A percentile compares a stretch with the other conserved stretches of the same genome.
These are phyloP conservation scores for Nycticorax nycticorax DNA, from an alignment of 2,113 vertebrate genomes.

Conservation along the genomic window DNA sequence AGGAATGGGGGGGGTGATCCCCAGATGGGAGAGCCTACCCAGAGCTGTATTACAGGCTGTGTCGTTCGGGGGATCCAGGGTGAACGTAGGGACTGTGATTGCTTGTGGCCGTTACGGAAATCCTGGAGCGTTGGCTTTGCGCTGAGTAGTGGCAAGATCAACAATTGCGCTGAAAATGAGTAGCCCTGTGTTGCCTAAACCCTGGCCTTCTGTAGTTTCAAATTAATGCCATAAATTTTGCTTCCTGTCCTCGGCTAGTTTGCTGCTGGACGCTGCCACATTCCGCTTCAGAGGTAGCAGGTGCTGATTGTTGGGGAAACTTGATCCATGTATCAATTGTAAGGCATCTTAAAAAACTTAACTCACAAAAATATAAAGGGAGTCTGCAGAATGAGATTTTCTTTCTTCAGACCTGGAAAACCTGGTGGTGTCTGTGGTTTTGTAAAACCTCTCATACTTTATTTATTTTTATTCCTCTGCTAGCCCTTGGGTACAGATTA, in stretches of 20 bases:
- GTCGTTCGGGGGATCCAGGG: accelerated
- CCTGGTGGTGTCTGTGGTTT: slow-evolving; percentile 58
- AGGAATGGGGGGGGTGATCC: neutral
- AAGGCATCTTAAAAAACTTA: neutral
- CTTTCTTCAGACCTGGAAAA: slow-evolving; percentile 20
- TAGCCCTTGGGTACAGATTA: slow-evolving; percentile 59
- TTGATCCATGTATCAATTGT: neutral
- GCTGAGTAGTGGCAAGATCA: neutral
- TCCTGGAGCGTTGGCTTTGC: accelerated
- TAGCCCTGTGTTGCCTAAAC: neutral
- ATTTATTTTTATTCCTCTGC: slow-evolving; percentile 61
- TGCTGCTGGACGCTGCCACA: neutral
- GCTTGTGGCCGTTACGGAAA: accelerated
- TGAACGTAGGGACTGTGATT: accelerated
- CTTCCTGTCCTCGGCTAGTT: neutral
- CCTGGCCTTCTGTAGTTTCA: neutral
- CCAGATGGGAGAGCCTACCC: neutral
- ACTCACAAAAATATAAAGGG: neutral
- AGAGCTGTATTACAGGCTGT: neutral
- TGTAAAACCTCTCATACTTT: slow-evolving; percentile 40
- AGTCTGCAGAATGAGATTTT: neutral
- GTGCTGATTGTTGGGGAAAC: neutral
- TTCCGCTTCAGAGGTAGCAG: neutral
- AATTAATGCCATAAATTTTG: neutral
- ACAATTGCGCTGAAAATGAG: neutral